A percentile compares a stretch with the other conserved stretches of the same genome.
Evolutionary conservation across 2,888 invertebrate species (phyloP).

Genomic region (Halictus ligatus): DNA sequence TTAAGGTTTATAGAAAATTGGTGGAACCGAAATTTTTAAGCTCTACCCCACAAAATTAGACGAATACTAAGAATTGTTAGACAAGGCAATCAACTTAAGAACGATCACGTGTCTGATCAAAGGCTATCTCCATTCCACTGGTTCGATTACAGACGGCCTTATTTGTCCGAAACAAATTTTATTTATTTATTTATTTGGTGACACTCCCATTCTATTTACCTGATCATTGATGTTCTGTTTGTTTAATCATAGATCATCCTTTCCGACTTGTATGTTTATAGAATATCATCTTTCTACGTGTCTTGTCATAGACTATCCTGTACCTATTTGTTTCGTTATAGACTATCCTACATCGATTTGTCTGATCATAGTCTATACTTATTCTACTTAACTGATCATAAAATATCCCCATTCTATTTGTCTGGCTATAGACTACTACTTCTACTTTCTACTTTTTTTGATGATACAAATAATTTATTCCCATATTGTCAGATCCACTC

Average conservation of each 20-base stretch:
- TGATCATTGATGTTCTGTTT: no score
- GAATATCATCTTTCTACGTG: no score
- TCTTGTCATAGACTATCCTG: no score
- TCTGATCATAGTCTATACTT: not conserved
- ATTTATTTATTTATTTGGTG: no score
- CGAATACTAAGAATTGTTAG: not conserved
- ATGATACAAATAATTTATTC: not conserved
- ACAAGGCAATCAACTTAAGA: no score
- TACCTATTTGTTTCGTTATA: not conserved
- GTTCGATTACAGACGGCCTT: no score
- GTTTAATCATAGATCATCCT: no score
- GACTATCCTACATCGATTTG: not conserved
- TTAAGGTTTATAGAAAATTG: not conserved
- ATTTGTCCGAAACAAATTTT: no score
- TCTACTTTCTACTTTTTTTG: not conserved
- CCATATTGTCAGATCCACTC: not conserved
- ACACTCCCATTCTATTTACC: no score
- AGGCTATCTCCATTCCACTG: no score
- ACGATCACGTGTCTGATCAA: no score
- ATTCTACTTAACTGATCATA: not conserved
- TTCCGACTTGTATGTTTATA: no score
- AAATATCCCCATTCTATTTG: not conserved
- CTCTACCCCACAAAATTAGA: not conserved
- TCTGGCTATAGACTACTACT: not conserved
- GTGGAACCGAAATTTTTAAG: not conserved